Base-by-base conservation (phyloP, 1,140 invertebrate genomes). In the Papilio polytes region DNA sequence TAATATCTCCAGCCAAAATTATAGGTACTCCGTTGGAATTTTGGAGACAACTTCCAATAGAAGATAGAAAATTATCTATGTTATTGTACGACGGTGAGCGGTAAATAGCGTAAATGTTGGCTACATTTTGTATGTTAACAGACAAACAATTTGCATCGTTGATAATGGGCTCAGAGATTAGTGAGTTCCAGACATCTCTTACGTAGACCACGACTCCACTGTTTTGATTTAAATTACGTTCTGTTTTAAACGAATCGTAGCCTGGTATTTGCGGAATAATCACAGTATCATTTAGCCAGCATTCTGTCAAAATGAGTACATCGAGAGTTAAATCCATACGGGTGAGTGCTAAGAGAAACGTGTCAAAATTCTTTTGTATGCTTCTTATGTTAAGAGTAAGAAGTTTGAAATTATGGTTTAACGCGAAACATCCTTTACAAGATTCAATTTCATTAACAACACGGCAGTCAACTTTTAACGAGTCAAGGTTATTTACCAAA, bases 191-290 rank as follows among this genome's bases (percentile, higher is more conserved):
- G 3, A 26, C 41, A 15, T 84, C 81, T 41, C 48, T 83, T 20
- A 84, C 74, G 74, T 84, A 87, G 7, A 81, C 83, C 18, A 85
- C 81, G 18, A 87, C 84, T 70, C 85, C 86, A 56, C 86, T 81
- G n/a, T 83, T 83, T 79, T 85, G 82, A 46, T 87, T 84, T 41
- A 80, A 81, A 56, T 72, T 80, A 59, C 81, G 85, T 31, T 56
- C 46, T 0, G 84, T 85, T 44, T 73, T 77, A 59, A 66, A 79
- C 3, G 74, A 13, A 41, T 7, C 76, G 48, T 51, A 51, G 12
- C 48, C 48, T 18, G 48, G 48, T 18, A 51, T 18, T 15, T 51
- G 48, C 18, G 48, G 48, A 15, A 51, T 15, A 51, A 51, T 18
- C 13, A 51, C 48, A 3, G 48, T 15, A 4, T 51, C 48, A 15